Base-by-base conservation (phyloP, 2,113 vertebrate genomes). In the Pogonocichla stellata region DNA sequence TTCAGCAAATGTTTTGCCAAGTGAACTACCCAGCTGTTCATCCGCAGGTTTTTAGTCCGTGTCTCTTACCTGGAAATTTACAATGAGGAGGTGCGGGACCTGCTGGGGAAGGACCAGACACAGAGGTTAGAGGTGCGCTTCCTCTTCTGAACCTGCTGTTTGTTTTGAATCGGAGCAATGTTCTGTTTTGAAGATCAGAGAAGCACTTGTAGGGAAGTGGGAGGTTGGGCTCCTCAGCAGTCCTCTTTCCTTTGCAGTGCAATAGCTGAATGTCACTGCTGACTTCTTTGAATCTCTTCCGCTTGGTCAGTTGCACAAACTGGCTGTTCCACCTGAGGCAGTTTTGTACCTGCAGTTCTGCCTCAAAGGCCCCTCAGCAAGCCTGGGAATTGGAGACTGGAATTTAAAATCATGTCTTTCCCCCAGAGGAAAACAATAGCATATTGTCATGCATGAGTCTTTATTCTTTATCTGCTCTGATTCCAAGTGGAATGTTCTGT, bases 31-130 rank as follows among this genome's bases (percentile, higher is more conserved):
- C 38, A 14, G 3, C 40, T 88, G 71, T 94, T 93, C 82, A 43
- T 91, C 86, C 92, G 38, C 96, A 99, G 99, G 96, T 99, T 99
- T 98, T 98, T 99, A 93, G 99, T 99, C 90, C 98, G 99, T 92
- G 99, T 99, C 47, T 99, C 99, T 20, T 99, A 99, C 91, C 97
- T 99, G 97, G 99, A 99, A 97, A 99, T 99, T 93, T 99, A 99
- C 97, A 99, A 99, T 61, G 99, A 99, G 91, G 99, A 99, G 96
- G 99, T 99, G 48, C 98, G 99, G 65, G 99, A 99, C 92, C 98
- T 99, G 95, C 97, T 99, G 79, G 99, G 99, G 67, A 99, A 99
- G 93, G 99, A 99, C 94, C 99, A 99, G 96, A 98, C 98, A 34
- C 99, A 99, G 96, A 98, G 99, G 65, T 95, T 99, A 33, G 99